These are phyloP conservation scores for Bujurquina vittata DNA, from an alignment of 2,113 vertebrate genomes.

Conservation along the genomic window DNA sequence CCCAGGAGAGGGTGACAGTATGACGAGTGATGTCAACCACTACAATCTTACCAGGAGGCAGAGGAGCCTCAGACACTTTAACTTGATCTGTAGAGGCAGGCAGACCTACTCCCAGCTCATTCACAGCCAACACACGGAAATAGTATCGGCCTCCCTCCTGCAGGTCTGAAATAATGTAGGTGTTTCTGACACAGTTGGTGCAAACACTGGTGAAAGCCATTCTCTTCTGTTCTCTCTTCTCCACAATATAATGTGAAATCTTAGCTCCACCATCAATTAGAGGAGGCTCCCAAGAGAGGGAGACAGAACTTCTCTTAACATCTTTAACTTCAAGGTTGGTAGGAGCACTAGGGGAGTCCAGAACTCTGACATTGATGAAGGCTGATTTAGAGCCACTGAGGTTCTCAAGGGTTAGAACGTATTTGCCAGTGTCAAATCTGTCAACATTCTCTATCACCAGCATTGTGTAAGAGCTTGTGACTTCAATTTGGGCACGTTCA, in stretches of 20 bases:
- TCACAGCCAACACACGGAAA: slow-evolving; percentile 95
- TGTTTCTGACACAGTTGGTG: slow-evolving; percentile 93
- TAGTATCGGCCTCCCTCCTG: slow-evolving; percentile 92
- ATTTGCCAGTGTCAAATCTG: slow-evolving; percentile 96
- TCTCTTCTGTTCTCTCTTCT: slow-evolving; percentile 95
- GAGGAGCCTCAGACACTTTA: slow-evolving; percentile 91
- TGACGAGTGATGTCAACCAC: slow-evolving; percentile 92
- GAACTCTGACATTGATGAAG: slow-evolving; percentile 95
- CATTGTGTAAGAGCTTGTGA: slow-evolving; percentile 96
- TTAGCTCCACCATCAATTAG: slow-evolving; percentile 97
- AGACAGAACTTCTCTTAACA: slow-evolving; percentile 91
- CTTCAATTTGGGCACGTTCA: slow-evolving; percentile 93
- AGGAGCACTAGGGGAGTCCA: slow-evolving; percentile 96
- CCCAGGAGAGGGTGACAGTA: slow-evolving; percentile 93
- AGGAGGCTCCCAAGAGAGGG: slow-evolving; percentile 93
- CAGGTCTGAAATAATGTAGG: slow-evolving; percentile 89
- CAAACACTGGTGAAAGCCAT: slow-evolving; percentile 94
- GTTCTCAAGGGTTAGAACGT: slow-evolving; percentile 94
- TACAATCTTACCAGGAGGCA: slow-evolving; percentile 91
- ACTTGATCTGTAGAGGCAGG: slow-evolving; percentile 88
- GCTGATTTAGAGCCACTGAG: slow-evolving; percentile 94
- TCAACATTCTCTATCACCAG: slow-evolving; percentile 96
- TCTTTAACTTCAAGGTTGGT: slow-evolving; percentile 90
- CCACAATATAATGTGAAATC: slow-evolving; percentile 96
- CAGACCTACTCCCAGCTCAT: slow-evolving; percentile 94